Base-by-base conservation (phyloP, 2,797 vertebrate genomes). In the Diplodus puntazzo region DNA sequence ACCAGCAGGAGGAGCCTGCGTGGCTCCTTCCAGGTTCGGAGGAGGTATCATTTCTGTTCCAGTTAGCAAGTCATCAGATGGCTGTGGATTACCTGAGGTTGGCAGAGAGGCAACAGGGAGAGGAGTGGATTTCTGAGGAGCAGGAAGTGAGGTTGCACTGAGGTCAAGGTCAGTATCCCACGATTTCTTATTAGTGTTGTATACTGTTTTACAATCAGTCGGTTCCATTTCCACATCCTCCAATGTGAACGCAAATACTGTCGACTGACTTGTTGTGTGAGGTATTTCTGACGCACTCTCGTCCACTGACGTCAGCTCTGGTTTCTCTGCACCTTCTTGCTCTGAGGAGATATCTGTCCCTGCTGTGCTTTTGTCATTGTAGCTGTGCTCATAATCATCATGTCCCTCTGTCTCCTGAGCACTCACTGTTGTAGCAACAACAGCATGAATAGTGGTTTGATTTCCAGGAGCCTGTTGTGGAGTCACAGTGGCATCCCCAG, bases 21-120 rank as follows among this genome's bases (percentile, higher is more conserved):
- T 48, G 60, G 57, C 70, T 78, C 67, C 83, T 59, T 85, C 76
- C 18, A 57, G 68, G 66, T 72, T 68, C 65, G 83, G 78, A 74
- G 75, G 89, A 91, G 90, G 86, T 90, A 79, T 59, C 68, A 71
- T 70, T 69, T 87, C 85, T 81, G 80, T 88, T 93, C 90, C 91
- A 90, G 89, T 84, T 85, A 76, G 52, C 45, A 79, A 65, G 61
- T 75, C 83, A 42, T 76, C 61, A 27, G 88, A 86, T 74, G 75
- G 79, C 74, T 70, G 49, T 59, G 14, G 80, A 58, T 82, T 87
- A 87, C 87, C 91, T 92, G 93, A 90, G 90, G 53, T 81, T 14
- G 55, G 48, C 46, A 65, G 34, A 75, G 49, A 55, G 14, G 82
- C 69, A 79, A 50, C 2, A 0, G 5, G 23, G 0, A 7, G 4